Evolutionary conservation across 2,888 invertebrate genomes (phyloP).

Genomic region (Cheilosia pagana): DNA sequence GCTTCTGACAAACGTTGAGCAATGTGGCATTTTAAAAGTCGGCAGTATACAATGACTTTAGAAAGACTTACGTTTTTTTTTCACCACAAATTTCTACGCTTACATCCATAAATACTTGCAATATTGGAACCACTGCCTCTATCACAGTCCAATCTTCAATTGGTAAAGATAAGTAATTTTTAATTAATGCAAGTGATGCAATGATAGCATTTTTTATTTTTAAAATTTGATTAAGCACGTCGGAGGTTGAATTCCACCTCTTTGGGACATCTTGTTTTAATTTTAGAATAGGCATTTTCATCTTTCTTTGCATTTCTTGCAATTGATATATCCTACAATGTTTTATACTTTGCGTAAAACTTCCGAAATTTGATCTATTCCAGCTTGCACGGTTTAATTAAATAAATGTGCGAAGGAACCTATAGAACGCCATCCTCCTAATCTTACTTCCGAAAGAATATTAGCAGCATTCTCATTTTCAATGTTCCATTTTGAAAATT

Average conservation of each 20-base stretch:
- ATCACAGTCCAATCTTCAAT: slow-evolving; percentile 27
- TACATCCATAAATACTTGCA: slow-evolving; percentile 35
- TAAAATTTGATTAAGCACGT: slow-evolving; percentile 40
- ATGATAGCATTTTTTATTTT: slow-evolving; percentile 53
- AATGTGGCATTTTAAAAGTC: background rate
- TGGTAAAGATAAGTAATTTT: slow-evolving; percentile 23
- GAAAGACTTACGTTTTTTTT: slow-evolving; percentile 44
- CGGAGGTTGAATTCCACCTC: slow-evolving; percentile 60
- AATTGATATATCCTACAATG: slow-evolving; percentile 48
- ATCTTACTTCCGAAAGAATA: slow-evolving; percentile 25
- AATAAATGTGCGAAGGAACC: slow-evolving; percentile 48
- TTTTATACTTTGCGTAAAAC: slow-evolving; percentile 24
- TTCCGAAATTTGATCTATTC: slow-evolving; percentile 8
- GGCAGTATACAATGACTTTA: slow-evolving; percentile 35
- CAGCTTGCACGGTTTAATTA: slow-evolving; percentile 45
- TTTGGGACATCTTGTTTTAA: slow-evolving; percentile 55
- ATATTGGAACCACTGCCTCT: slow-evolving; percentile 31
- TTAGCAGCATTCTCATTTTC: slow-evolving; percentile 47
- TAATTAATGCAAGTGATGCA: slow-evolving; percentile 20
- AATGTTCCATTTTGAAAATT: slow-evolving; percentile 57
- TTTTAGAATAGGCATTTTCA: slow-evolving; percentile 45
- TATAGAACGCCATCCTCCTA: slow-evolving; percentile 48
- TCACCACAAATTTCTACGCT: slow-evolving; percentile 35
- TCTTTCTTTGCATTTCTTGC: slow-evolving; percentile 51
- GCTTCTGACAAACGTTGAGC: background rate